Base-by-base conservation (phyloP, 2,888 invertebrate species). In the Myopa testacea region DNA sequence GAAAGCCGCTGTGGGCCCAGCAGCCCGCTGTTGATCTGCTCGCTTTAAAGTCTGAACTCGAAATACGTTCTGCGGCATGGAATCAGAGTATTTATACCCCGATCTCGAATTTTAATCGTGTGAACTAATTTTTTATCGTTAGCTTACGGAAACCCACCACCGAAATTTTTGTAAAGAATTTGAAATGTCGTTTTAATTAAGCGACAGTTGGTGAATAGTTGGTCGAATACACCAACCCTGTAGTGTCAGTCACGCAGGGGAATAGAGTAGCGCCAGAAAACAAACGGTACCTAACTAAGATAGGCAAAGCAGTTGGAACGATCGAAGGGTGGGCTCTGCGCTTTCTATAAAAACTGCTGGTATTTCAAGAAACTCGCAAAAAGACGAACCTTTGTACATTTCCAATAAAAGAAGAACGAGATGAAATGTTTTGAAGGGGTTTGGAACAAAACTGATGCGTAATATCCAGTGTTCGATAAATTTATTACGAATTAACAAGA, bases 141-240 rank as follows among this genome's bases (percentile, higher is more conserved):
- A 45, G 68, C 16, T 74, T 10, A 8, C n/a, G 52, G 63, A 75
- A 75, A 75, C 50, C 75, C 65, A 75, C 75, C 75, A 69, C 70
- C 50, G 38, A 75, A 73, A 45, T 0, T 72, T 60, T 26, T 10
- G 26, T 19, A 72, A 72, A 40, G 60, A 45, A 62, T 34, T 19
- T 70, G 6, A 40, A 52, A 70, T 52, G 34, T 16, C 6, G 16
- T 55, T 45, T 45, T 6, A 63, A 69, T 26, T 69, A 40, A 40
- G 34, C 19, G 26, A 34, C 45, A 45, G 63, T 63, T 63, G 34
- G 34, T 14, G 63, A 37, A 26, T 38, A 14, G 69, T 40, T 19
- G 7, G 37, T 4, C 45, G 16, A 37, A 6, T 1, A 45, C 2
- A 0, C 45, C 45, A 45, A 45, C 45, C 45, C 45, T 45, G 7